Conservation (phyloP, 1,140 invertebrate genomes). For the Drosophila truncata region DNA sequence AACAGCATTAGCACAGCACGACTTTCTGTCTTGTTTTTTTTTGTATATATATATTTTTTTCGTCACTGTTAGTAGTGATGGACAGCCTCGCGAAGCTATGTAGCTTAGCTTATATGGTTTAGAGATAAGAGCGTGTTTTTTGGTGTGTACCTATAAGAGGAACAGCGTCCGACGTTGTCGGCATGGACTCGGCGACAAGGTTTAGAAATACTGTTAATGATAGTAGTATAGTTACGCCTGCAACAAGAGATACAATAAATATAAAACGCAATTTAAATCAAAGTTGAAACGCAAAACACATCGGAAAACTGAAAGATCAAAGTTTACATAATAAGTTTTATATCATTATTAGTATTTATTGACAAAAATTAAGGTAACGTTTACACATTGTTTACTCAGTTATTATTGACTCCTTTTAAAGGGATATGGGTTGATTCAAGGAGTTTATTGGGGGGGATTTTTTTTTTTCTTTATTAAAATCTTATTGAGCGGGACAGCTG, state of each 20-base stretch:
- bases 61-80: slow-evolving; percentile 28
- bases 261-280: slow-evolving; percentile 74
- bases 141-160: slow-evolving; percentile 88
- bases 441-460: slow-evolving; percentile 34
- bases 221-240: slow-evolving; percentile 99
- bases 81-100: slow-evolving; percentile 19
- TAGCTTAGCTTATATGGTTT: slow-evolving; percentile 48
- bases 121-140: slow-evolving; percentile 68
- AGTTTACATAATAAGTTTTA: slow-evolving; percentile 55
- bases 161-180: slow-evolving; percentile 95
- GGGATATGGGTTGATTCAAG: slow-evolving; percentile 25
- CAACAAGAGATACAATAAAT: slow-evolving; percentile 85
- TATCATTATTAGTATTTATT: slow-evolving; percentile 54
- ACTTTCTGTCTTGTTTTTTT: slow-evolving; percentile 28
- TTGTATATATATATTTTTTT: slow-evolving; percentile 12
- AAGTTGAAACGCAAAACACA: slow-evolving; percentile 66
- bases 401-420: slow-evolving; percentile 31
- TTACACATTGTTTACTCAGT: slow-evolving; percentile 48
- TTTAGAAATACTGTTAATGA: slow-evolving; percentile 99
- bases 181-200: slow-evolving; percentile 96
- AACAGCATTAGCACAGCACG: slow-evolving; percentile 66
- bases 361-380: slow-evolving; percentile 49
- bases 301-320: slow-evolving; percentile 68
- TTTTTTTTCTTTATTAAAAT: slow-evolving; percentile 11
- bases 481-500: slow-evolving; percentile 33